Conservation (phyloP, 2,113 vertebrate genomes). For the Orthonyx spaldingii region DNA sequence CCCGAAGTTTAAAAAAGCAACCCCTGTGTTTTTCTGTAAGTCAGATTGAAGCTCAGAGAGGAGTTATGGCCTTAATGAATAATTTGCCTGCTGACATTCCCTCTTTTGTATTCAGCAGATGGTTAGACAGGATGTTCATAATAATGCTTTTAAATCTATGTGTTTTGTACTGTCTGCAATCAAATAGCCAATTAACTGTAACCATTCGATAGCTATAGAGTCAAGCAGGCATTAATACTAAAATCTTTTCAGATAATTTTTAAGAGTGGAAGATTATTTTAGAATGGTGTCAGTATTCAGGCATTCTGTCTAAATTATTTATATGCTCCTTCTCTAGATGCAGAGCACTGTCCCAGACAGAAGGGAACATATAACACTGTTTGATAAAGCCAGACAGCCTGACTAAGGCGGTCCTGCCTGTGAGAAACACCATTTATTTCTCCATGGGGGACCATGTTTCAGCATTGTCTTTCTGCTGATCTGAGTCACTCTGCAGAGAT, state of each 20-base stretch:
- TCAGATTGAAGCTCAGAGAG: neutral
- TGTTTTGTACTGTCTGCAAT: neutral
- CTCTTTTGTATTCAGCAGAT: conserved; percentile 25
- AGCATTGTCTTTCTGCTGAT: neutral
- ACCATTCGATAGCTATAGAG: neutral
- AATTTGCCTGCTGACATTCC: conserved; percentile 14
- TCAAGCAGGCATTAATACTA: conserved; percentile 1
- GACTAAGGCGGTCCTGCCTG: neutral
- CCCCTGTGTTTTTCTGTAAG: neutral
- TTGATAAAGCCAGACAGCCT: neutral
- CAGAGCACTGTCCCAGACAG: neutral
- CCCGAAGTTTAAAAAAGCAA: neutral
- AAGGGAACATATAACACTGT: neutral
- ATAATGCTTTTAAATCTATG: neutral
- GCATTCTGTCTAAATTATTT: conserved; percentile 3
- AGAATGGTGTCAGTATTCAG: neutral
- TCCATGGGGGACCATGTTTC: neutral
- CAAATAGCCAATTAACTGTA: conserved; percentile 20
- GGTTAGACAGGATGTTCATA: conserved; percentile 23
- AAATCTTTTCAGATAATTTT: neutral
- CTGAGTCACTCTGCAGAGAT: neutral
- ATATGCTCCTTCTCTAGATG: neutral
- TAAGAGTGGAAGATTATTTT: neutral
- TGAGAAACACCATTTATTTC: neutral
- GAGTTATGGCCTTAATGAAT: neutral